A percentile compares a stretch with the other conserved stretches of the same genome.
These are phyloP conservation scores for Notothenia coriiceps DNA, from an alignment of 2,113 vertebrate species.

Conservation along the genomic window DNA sequence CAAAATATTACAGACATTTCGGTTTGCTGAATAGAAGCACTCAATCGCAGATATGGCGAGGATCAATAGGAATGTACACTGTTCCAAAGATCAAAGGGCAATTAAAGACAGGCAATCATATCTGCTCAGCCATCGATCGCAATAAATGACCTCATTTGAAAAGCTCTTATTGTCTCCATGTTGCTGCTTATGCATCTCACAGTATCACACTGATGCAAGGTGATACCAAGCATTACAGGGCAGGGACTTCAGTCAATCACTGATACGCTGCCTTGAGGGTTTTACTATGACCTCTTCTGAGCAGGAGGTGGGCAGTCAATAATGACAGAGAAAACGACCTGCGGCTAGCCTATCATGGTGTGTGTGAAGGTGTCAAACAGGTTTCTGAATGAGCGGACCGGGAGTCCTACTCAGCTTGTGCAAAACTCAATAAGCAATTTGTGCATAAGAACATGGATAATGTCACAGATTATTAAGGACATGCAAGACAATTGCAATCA, in stretches of 20 bases:
- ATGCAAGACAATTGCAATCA: not conserved
- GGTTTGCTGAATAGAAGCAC: constrained; percentile 5
- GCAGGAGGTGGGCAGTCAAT: constrained; percentile 51
- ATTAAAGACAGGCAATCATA: constrained; percentile 30
- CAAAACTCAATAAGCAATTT: not conserved
- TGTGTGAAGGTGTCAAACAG: not conserved
- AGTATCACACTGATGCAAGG: constrained; percentile 17
- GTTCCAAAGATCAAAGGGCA: constrained; percentile 31
- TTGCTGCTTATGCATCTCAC: constrained; percentile 16
- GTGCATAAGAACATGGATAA: not conserved
- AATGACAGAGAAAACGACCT: constrained; percentile 42
- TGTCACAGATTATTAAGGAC: not conserved
- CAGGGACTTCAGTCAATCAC: constrained; percentile 40
- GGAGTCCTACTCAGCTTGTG: not conserved
- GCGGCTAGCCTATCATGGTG: constrained; percentile 12
- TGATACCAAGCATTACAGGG: not conserved
- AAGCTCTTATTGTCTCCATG: constrained; percentile 16
- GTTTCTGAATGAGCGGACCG: not conserved
- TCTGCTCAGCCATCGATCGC: constrained; percentile 42
- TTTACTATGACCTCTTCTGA: constrained; percentile 31
- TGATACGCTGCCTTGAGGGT: constrained; percentile 37
- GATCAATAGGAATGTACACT: constrained; percentile 42
- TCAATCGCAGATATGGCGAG: not conserved
- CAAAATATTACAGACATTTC: constrained; percentile 8
- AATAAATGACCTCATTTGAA: constrained; percentile 34